Base-by-base conservation (phyloP, 2,113 vertebrate genomes). In the Nerophis lumbriciformis region DNA sequence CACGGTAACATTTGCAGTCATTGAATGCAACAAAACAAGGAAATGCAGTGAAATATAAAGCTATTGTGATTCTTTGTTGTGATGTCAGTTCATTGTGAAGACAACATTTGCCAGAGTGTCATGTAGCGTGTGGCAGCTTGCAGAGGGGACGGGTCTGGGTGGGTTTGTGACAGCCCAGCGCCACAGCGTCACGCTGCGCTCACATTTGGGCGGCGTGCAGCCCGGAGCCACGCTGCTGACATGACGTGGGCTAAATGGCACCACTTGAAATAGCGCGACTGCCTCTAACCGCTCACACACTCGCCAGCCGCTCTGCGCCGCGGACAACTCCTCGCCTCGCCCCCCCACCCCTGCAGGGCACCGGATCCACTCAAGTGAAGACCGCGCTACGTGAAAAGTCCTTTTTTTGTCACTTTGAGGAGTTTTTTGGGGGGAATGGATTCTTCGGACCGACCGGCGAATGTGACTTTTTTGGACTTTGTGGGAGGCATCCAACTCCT, bases 231-330 rank as follows among this genome's bases (percentile, higher is more conserved):
- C 78, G 48, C 71, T 77, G 70, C 12, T 58, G 12, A 76, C 44
- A 65, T 89, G 88, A 90, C 89, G 88, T 79, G 73, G 69, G 75
- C 77, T 81, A 81, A 86, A 87, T 78, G 80, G 80, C 86, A 83
- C 76, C 77, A 64, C 80, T 84, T 85, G 79, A 88, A 86, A 85
- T 73, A 86, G 81, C 53, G 55, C 62, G 77, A 76, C 81, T 82
- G 71, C 56, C 42, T 44, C 57, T 47, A 58, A 58, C 71, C 19
- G 63, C 78, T 55, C 78, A 35, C 50, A 54, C 79, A 74, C 81
- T 75, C 8, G 45, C 65, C 19, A 44, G 75, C 57, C 45, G 61
- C 73, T 82, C 83, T 76, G 86, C 75, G 73, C 72, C 72, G 28
- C 67, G 42, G 56, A 45, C 54, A 57, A 39, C 36, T n/a, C 5